phyloP scores from a whole-genome alignment of 2,113 vertebrate species.

The Lichenostomus cassidix region DNA sequence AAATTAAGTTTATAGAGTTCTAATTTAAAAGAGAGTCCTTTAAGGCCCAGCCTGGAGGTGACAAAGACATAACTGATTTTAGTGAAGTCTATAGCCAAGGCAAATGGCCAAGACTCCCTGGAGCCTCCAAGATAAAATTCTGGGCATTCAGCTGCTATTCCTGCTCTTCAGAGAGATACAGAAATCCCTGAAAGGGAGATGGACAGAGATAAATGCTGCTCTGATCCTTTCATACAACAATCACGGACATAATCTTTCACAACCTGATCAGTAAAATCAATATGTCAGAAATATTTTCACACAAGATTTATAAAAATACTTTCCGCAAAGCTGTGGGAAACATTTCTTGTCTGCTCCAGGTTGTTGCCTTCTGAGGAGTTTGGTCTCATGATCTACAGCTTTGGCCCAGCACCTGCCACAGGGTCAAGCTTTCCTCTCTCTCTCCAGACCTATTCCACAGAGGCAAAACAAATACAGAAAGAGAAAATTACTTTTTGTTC shows the following conservation, averaged over 20 bases:
- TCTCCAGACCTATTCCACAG: background rate
- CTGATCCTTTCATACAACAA: background rate
- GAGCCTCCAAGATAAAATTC: background rate
- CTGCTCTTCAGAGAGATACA: background rate
- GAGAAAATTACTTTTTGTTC: conserved; percentile 23
- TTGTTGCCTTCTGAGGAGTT: background rate
- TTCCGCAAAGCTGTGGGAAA: background rate
- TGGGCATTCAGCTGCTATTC: background rate
- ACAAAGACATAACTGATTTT: background rate
- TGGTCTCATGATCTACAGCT: background rate
- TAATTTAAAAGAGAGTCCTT: conserved; percentile 36
- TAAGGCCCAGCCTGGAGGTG: background rate
- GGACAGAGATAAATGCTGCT: background rate
- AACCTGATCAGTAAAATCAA: background rate
- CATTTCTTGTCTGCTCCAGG: background rate
- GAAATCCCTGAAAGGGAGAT: background rate
- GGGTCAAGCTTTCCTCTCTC: background rate
- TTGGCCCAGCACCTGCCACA: background rate
- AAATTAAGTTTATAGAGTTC: conserved; percentile 64
- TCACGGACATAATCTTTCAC: background rate
- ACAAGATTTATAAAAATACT: background rate
- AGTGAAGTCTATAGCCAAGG: conserved; percentile 18
- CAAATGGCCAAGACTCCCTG: background rate
- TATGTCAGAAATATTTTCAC: background rate
- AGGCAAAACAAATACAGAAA: background rate